Percentiles rank a stretch among this genome's conserved stretches.
Conservation (phyloP, 1,140 invertebrate species). For the Vanessa atalanta region DNA sequence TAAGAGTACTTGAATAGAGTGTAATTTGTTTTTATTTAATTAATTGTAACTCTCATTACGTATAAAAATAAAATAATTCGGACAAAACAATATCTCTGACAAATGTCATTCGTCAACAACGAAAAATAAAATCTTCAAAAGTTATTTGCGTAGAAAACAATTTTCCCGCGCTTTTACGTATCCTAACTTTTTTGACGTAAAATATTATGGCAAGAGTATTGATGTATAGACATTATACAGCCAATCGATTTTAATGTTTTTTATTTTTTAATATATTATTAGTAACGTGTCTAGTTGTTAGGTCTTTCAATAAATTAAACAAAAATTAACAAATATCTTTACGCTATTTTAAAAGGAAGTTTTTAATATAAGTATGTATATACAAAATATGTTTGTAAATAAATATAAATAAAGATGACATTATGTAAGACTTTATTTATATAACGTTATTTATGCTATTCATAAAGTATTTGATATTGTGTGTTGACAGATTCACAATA, state of each 20-base stretch:
- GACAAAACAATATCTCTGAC: neutral
- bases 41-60: neutral
- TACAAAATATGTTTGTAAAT: no score
- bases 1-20: no score
- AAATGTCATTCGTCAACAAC: neutral
- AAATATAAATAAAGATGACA: no score
- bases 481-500: no score
- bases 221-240: neutral
- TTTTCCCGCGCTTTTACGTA: slow-evolving; percentile 10
- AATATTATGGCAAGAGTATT: slow-evolving; percentile 5
- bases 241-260: neutral
- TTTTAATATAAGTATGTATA: no score
- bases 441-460: no score
- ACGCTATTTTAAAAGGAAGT: no score
- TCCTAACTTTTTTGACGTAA: neutral
- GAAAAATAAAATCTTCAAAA: neutral
- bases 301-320: no score
- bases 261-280: neutral
- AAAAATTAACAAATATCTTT: no score
- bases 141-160: neutral
- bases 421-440: no score
- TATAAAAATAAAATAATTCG: neutral
- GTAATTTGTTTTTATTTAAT: neutral
- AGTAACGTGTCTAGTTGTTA: no score
- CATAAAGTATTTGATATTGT: no score